phyloP scores from a whole-genome alignment of 2,888 invertebrate genomes.

The Leucoma salicis region DNA sequence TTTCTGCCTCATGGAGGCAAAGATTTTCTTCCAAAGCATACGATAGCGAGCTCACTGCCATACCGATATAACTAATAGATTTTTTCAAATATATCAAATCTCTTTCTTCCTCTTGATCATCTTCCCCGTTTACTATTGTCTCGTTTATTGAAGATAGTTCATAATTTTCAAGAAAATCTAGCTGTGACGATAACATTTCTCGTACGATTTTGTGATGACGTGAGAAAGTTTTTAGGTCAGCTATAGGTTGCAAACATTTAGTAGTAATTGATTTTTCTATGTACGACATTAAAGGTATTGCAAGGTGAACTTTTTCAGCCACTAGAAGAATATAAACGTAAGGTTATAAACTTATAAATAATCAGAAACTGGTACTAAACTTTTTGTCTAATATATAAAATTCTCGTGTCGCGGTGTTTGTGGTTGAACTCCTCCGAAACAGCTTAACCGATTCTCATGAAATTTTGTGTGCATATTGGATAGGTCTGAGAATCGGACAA shows the following conservation, averaged over 20 bases:
- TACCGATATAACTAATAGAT: slow-evolving; percentile 41
- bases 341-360: neutral
- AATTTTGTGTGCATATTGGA: too few species aligned
- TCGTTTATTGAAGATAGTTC: slow-evolving; percentile 3
- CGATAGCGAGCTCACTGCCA: slow-evolving; percentile 46
- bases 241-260: slow-evolving; percentile 38
- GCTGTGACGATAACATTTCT: slow-evolving; percentile 43
- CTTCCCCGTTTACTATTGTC: neutral
- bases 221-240: slow-evolving; percentile 30
- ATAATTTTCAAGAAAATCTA: slow-evolving; percentile 44
- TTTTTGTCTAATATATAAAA: too few species aligned
- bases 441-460: too few species aligned
- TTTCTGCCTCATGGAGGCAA: slow-evolving; percentile 31
- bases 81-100: slow-evolving; percentile 24
- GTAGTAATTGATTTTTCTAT: slow-evolving; percentile 39
- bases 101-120: neutral
- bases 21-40: slow-evolving; percentile 44
- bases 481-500: too few species aligned
- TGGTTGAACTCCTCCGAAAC: too few species aligned
- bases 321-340: slow-evolving; percentile 39
- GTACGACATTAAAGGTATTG: slow-evolving; percentile 38
- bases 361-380: too few species aligned
- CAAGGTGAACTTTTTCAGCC: slow-evolving; percentile 38
- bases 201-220: slow-evolving; percentile 41
- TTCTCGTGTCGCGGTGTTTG: too few species aligned